Conservation (phyloP, 2,113 vertebrate genomes). For the Tretioscincus oriximinensis region DNA sequence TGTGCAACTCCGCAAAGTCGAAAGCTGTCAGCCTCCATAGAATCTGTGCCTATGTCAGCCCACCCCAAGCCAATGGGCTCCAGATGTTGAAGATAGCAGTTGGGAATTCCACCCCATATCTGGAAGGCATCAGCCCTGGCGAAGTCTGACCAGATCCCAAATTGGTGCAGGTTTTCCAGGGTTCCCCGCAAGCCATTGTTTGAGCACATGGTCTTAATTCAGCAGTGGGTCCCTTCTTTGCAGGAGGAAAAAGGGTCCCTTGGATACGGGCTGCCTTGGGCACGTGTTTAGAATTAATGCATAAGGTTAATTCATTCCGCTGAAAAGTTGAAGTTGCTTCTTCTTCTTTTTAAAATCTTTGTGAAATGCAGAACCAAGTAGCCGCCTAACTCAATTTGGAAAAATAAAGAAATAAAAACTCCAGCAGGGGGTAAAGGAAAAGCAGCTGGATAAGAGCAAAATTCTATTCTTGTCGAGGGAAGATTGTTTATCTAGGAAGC, state of each 20-base stretch:
- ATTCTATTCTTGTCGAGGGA: not conserved
- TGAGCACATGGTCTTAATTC: conserved; percentile 17
- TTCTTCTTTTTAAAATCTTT: not conserved
- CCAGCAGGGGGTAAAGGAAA: too few relatives aligned
- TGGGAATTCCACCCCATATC: not conserved
- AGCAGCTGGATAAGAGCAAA: not conserved
- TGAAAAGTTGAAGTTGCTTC: not conserved
- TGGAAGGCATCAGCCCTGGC: not conserved
- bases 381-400: not conserved
- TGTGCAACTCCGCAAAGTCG: too few relatives aligned
- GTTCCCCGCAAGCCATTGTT: not conserved
- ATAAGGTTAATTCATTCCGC: not conserved
- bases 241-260: not conserved
- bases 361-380: conserved; percentile 6
- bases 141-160: not conserved
- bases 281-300: conserved; percentile 23
- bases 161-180: not conserved
- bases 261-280: not conserved
- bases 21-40: too few relatives aligned
- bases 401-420: not conserved
- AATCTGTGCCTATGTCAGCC: not conserved
- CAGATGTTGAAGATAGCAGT: not conserved
- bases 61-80: not conserved
- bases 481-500: not conserved
- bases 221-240: not conserved